Percentiles rank a stretch among this genome's conserved stretches.
Evolutionary conservation across 2,113 vertebrate species (phyloP).

Genomic region (Labeo catla): DNA sequence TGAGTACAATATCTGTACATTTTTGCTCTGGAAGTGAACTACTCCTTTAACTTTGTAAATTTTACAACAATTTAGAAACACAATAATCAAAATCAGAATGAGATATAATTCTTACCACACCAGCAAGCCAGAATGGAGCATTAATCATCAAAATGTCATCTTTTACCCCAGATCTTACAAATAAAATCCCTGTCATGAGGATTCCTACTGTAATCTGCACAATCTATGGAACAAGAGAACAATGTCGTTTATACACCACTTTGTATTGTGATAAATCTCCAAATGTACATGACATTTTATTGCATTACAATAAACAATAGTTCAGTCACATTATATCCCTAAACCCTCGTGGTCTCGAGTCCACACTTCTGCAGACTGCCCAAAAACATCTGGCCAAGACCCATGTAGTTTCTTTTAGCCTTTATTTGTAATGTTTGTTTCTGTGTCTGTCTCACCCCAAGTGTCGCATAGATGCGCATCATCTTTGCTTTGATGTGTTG

Average conservation of each 20-base stretch:
- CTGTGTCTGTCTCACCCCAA: conserved; percentile 66
- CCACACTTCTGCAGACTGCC: too few species aligned
- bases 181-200: conserved; percentile 49
- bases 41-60: neutral
- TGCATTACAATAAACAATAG: too few species aligned
- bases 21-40: too few species aligned
- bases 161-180: fast-evolving
- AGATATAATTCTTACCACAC: conserved; percentile 60
- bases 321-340: too few species aligned
- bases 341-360: too few species aligned
- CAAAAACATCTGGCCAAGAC: too few species aligned
- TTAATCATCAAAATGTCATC: fast-evolving
- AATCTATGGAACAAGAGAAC: conserved; percentile 56
- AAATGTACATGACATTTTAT: neutral
- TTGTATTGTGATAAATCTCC: neutral
- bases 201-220: conserved; percentile 63
- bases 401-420: too few species aligned
- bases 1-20: too few species aligned
- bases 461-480: conserved; percentile 31
- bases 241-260: neutral
- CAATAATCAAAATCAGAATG: neutral
- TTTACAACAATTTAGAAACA: neutral
- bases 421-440: neutral
- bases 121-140: conserved; percentile 61
- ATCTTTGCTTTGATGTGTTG: conserved; percentile 41